A percentile compares a stretch with the other conserved stretches of the same genome.
These are phyloP conservation scores for Parauchenoglanis punctatus DNA, from an alignment of 2,797 vertebrate species.

Conservation along the genomic window DNA sequence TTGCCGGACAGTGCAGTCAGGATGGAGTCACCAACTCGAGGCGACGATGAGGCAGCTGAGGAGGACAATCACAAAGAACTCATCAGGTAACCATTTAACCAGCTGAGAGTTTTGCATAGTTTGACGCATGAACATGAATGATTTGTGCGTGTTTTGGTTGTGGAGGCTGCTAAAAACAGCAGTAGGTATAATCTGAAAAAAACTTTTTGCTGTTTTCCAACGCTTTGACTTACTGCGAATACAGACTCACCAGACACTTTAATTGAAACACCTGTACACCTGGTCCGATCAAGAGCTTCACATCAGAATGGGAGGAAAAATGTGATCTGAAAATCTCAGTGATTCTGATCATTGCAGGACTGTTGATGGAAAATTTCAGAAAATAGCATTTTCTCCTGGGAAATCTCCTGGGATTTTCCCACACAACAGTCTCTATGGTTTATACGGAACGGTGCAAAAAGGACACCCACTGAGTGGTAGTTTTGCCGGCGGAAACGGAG, in stretches of 20 bases:
- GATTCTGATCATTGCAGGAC: not conserved
- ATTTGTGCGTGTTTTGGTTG: not conserved
- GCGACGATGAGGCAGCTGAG: not conserved
- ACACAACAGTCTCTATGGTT: not conserved
- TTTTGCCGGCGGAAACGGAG: too few relatives aligned
- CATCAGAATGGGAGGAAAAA: not conserved
- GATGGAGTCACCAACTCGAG: constrained; percentile 28
- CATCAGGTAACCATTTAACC: not conserved
- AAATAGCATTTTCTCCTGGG: not conserved
- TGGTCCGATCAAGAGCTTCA: not conserved
- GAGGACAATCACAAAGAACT: not conserved
- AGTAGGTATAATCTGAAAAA: not conserved
- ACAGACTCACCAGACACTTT: not conserved
- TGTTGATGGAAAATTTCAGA: not conserved
- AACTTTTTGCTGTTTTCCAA: not conserved
- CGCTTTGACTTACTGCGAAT: too few relatives aligned
- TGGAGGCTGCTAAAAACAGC: not conserved
- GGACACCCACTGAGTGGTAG: not conserved
- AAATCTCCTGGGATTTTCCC: not conserved
- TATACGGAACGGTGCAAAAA: not conserved
- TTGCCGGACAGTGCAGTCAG: constrained; percentile 35
- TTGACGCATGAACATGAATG: not conserved
- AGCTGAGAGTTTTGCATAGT: not conserved
- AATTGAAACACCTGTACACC: not conserved
- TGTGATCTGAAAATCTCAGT: not conserved